Evolutionary conservation across 64 coral and sea anemone species (phyloP), one percentile per base, ranked within the genome.

Genomic region (Montipora capricornis): DNA sequence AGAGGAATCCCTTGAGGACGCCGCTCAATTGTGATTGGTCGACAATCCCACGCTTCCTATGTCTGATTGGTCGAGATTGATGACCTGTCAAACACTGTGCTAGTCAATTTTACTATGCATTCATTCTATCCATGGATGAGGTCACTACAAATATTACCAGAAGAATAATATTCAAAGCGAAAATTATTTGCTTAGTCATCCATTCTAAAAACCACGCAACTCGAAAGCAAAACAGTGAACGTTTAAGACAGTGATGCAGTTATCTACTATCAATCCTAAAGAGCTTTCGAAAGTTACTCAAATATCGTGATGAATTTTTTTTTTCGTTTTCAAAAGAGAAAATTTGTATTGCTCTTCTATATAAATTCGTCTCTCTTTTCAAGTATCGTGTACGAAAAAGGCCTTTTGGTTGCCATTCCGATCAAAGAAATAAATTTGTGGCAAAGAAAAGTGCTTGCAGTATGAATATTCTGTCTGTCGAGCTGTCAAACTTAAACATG

Each of bases 111-210:
- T 47, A 5, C 45, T 45, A 24, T 50, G 15, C 5, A 68, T 69
- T 69, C 61, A 64, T 73, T 86, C 44, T 49, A 24, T 44, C n/a
- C 9, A 8, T 5, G 2, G 22, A 86, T 86, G 82, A 86, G 66
- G 82, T 86, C 82, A 86, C 62, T 73, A 13, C 26, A 86, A 51
- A 86, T 84, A 50, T n/a, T 47, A 37, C 24, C 17, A 46, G 46
- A 66, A 73, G 82, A 50, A 86, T 49, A 51, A 14, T 11, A 71
- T 20, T 22, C 45, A 48, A 24, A 1, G 82, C 62, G 45, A 49
- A 71, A 86, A 82, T 82, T 22, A 71, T 49, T 73, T 86, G 82
- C 67, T 73, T 49, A 16, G 76, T 78, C 76, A 78, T 78, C 46
- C 2, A 71, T 47, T 78, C 49, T 78, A 45, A 10, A 17, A 17